Evolutionary conservation across 1,140 invertebrate species (phyloP).

Genomic region (Hormaphis cornu): DNA sequence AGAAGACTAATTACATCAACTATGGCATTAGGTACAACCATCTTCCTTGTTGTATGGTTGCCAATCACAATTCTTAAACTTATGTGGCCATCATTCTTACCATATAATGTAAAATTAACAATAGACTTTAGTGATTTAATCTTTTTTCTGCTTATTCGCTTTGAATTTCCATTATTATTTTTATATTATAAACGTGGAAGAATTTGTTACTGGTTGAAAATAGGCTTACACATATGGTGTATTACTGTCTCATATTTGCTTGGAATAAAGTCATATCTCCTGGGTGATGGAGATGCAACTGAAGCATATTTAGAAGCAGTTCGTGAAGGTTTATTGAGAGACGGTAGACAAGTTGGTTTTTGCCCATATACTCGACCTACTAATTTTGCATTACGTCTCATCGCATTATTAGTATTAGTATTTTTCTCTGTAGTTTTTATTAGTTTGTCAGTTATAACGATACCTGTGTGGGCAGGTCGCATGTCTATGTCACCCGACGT

Average conservation of each 20-base stretch:
- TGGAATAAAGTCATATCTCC: constrained; percentile 77
- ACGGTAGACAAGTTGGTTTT: constrained; percentile 67
- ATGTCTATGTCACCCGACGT: constrained; percentile 68
- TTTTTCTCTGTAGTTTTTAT: constrained; percentile 73
- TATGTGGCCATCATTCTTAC: constrained; percentile 76
- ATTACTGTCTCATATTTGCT: constrained; percentile 71
- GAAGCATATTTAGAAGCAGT: constrained; percentile 61
- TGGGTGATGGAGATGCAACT: constrained; percentile 52
- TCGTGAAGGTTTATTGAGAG: constrained; percentile 68
- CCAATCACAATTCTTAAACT: constrained; percentile 79
- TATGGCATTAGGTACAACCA: constrained; percentile 90
- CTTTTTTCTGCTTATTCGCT: constrained; percentile 85
- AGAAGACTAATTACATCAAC: constrained; percentile 82
- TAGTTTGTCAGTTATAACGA: constrained; percentile 70
- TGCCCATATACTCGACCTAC: constrained; percentile 78
- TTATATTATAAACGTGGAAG: constrained; percentile 97
- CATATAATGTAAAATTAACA: constrained; percentile 75
- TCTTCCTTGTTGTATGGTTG: constrained; percentile 90
- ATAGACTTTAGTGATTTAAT: constrained; percentile 85
- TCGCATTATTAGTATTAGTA: constrained; percentile 68
- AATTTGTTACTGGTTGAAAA: constrained; percentile 84
- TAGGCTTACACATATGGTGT: constrained; percentile 80
- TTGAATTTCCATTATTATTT: constrained; percentile 86
- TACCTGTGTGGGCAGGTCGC: constrained; percentile 83
- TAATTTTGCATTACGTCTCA: constrained; percentile 69